Base-by-base conservation (phyloP, 2,888 invertebrate species). In the Drosophila maculinotata region DNA sequence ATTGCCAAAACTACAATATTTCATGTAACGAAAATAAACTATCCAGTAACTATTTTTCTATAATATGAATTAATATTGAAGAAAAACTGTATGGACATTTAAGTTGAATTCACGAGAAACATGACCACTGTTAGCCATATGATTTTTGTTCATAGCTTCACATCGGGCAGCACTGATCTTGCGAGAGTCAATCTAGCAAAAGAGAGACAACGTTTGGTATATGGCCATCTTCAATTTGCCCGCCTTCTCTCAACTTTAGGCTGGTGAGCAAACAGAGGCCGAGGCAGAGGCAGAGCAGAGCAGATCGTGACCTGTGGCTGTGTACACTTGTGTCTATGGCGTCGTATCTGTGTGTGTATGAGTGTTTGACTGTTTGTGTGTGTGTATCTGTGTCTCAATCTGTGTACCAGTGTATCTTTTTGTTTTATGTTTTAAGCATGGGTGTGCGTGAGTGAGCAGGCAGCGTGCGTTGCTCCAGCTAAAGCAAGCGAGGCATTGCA, bases 161-260 rank as follows among this genome's bases (percentile, higher is more conserved):
- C 9, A 45, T 8, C n/a, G 17, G 42, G 2, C 64, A 68, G 7
- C 71, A 54, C 54, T 54, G 49, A 14, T 12, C 5, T 38, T 8
- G 45, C 47, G 23, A 47, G 48, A 41, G 25, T 44, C 17, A n/a
- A 35, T 25, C 14, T 17, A 14, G 26, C 14, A 8, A 28, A 4
- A 59, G 49, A 49, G 65, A 38, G 45, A 9, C 60, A 48, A 35
- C 20, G 28, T 39, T 44, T 57, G 42, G 30, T 2, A 2, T 10
- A 65, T 78, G 44, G 72, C 83, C 79, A 79, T 85, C 65, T 85
- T 79, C 79, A 72, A 82, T 75, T 58, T 71, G 63, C 79, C 81
- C 71, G 79, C 82, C 82, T 81, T 70, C 67, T 65, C 56, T 56
- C 45, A 56, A 49, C 42, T 63, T 51, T 66, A 35, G 33, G 44